These are phyloP conservation scores for Synergus laeviventris DNA, from an alignment of 2,888 invertebrate genomes.

Conservation along the genomic window DNA sequence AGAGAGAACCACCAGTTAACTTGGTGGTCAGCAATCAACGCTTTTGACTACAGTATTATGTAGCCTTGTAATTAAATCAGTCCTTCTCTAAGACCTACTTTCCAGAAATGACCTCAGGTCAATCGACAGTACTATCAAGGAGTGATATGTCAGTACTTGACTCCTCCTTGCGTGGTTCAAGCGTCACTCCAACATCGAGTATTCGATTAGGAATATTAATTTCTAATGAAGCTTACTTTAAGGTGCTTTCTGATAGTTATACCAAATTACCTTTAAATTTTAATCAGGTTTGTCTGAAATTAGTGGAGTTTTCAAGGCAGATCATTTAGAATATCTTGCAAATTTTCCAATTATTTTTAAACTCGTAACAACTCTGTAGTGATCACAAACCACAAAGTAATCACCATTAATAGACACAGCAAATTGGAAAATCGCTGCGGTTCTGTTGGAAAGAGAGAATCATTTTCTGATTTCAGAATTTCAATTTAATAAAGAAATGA, in stretches of 20 bases:
- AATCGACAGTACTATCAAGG: neutral
- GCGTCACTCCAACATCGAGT: neutral
- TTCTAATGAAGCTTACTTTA: neutral
- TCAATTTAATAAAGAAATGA: too few species aligned
- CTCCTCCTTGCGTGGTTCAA: neutral
- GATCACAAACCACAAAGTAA: neutral
- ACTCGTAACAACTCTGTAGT: neutral
- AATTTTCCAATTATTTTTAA: neutral
- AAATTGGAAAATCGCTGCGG: neutral
- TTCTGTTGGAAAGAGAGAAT: neutral
- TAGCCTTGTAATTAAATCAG: conserved; percentile 16
- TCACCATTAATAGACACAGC: neutral
- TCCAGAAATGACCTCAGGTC: conserved; percentile 1
- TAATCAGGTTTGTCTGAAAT: neutral
- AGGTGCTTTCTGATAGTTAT: neutral
- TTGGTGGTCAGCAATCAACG: conserved; percentile 23
- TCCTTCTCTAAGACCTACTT: neutral
- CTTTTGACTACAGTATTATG: conserved; percentile 5
- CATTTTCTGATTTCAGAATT: conserved; percentile 1
- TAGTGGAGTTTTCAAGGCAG: neutral
- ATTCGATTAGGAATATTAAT: neutral
- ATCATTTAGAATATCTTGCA: neutral
- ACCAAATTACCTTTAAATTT: neutral
- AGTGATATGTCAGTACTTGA: neutral
- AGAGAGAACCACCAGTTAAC: neutral